phyloP scores from a whole-genome alignment of 1,140 invertebrate genomes.

The Pseudoatta argentina region DNA sequence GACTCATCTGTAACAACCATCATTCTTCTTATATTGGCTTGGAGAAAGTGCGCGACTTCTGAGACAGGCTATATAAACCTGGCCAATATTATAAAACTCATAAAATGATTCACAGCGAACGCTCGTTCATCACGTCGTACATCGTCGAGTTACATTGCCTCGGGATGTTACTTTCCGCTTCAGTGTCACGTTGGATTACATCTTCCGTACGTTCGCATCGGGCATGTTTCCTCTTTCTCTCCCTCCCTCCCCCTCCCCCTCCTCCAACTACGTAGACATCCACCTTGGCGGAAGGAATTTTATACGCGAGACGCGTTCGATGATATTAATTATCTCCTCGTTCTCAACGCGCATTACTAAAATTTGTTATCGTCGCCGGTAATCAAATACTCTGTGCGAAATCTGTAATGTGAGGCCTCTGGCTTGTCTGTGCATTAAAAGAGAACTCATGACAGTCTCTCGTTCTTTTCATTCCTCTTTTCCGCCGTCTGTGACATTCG shows the following conservation, averaged over 20 bases:
- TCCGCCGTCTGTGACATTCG: conserved; percentile 23
- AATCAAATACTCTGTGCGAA: conserved; percentile 63
- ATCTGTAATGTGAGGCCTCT: conserved; percentile 66
- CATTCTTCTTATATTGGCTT: conserved; percentile 7
- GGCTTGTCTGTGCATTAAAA: conserved; percentile 41
- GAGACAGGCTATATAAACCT: conserved; percentile 4
- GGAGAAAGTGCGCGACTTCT: conserved; percentile 48
- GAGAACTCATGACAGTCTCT: not conserved
- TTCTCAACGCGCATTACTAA: conserved; percentile 36
- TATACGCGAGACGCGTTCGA: conserved; percentile 39
- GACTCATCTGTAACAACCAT: not conserved
- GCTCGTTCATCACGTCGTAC: conserved; percentile 61
- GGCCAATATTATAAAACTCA: conserved; percentile 49
- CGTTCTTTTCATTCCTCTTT: conserved; percentile 27
- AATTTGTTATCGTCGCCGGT: conserved; percentile 58
- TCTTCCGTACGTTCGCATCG: conserved; percentile 48
- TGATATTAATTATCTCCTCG: conserved; percentile 65
- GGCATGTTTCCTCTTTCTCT: conserved; percentile 14
- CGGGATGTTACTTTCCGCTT: conserved; percentile 62
- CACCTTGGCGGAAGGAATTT: conserved; percentile 38
- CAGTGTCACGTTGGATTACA: conserved; percentile 61
- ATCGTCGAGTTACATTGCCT: conserved; percentile 55
- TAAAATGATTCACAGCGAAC: conserved; percentile 55
- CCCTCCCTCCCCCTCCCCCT: not conserved
- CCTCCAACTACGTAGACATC: not conserved